These are phyloP conservation scores for Carollia perspicillata DNA, from an alignment of 2,113 vertebrate species.

Conservation along the genomic window DNA sequence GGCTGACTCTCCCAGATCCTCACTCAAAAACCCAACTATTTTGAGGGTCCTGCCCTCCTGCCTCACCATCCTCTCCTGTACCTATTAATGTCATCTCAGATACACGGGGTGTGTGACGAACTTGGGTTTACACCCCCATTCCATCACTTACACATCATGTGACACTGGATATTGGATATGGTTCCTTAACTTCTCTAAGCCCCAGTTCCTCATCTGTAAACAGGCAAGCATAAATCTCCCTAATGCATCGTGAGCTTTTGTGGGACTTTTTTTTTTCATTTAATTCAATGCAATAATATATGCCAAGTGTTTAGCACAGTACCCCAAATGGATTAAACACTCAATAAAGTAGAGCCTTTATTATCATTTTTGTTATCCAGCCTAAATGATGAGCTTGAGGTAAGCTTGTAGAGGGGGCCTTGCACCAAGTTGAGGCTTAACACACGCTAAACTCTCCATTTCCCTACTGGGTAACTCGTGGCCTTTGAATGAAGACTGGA, in stretches of 20 bases:
- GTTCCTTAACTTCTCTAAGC: neutral
- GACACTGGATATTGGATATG: neutral
- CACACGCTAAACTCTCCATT: neutral
- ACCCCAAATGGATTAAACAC: neutral
- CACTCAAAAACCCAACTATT: neutral
- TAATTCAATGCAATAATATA: neutral
- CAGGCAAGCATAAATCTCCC: neutral
- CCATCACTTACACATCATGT: accelerated
- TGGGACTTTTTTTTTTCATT: neutral
- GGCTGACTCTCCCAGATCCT: too few species aligned
- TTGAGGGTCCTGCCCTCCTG: neutral
- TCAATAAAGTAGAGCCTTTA: neutral
- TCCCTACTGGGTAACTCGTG: neutral
- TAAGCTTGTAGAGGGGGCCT: neutral
- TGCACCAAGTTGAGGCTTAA: neutral
- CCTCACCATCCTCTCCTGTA: accelerated
- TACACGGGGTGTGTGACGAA: accelerated
- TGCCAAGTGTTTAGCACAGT: neutral
- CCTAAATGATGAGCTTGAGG: neutral
- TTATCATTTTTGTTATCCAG: neutral
- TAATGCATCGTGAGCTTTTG: neutral
- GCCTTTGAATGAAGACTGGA: neutral
- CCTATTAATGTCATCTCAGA: neutral
- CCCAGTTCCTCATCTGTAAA: neutral
- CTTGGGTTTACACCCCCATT: neutral